Conservation (phyloP, 2,888 invertebrate genomes). For the Phyto melanocephala region DNA sequence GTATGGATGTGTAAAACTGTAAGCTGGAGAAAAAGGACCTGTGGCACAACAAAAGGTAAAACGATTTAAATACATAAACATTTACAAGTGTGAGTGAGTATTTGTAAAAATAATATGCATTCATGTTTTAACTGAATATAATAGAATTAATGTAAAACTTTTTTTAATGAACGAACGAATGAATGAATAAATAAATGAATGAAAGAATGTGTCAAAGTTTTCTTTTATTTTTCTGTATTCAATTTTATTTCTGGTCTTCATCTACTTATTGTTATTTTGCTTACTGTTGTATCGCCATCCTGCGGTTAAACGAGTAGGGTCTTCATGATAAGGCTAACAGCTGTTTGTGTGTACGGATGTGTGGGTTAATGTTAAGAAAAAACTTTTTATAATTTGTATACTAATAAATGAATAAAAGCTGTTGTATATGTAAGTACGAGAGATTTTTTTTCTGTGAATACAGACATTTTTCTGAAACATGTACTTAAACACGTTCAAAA, state of each 20-base stretch:
- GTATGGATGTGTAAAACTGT: neutral
- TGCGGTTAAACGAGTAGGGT: conserved; percentile 58
- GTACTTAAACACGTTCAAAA: conserved; percentile 63
- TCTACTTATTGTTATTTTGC: neutral
- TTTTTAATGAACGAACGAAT: no score
- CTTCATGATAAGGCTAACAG: conserved; percentile 40
- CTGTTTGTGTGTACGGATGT: conserved; percentile 30
- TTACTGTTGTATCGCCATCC: conserved; percentile 38
- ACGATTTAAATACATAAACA: conserved; percentile 22
- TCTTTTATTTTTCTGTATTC: conserved; percentile 11
- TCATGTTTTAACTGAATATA: conserved; percentile 60
- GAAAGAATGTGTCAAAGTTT: conserved; percentile 34
- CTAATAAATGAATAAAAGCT: conserved; percentile 30
- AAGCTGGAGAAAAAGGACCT: conserved; percentile 41
- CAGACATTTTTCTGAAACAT: conserved; percentile 53
- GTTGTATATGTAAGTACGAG: neutral
- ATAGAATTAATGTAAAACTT: conserved; percentile 60
- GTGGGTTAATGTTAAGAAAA: conserved; percentile 11
- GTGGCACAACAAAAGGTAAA: conserved; percentile 58
- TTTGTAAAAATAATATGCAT: conserved; percentile 34
- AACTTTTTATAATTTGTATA: conserved; percentile 34
- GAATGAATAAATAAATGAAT: no score
- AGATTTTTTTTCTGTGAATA: neutral
- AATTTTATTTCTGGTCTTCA: neutral
- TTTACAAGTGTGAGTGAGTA: neutral